These are phyloP conservation scores for Dinocampus coccinellae DNA, from an alignment of 2,888 invertebrate species.

Conservation along the genomic window DNA sequence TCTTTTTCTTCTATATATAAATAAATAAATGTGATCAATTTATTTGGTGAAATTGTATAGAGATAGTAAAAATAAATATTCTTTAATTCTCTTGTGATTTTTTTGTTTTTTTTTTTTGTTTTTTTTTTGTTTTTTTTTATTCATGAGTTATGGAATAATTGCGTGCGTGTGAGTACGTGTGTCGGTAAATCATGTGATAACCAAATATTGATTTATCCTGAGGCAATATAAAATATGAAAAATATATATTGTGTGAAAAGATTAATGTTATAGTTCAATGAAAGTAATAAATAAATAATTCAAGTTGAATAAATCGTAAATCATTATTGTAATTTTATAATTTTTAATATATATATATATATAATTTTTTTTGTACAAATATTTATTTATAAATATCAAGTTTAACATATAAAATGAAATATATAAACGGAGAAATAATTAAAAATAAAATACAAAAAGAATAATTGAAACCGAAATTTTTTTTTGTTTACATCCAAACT, in stretches of 20 bases:
- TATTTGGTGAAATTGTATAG: slow-evolving; percentile 3
- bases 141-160: not conserved
- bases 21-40: not conserved
- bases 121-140: not conserved
- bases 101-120: not conserved
- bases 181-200: slow-evolving; percentile 28
- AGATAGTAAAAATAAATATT: slow-evolving; percentile 9
- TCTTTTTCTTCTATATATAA: no score
- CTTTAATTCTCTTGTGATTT: not conserved
- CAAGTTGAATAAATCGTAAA: slow-evolving; percentile 36
- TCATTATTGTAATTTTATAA: slow-evolving; percentile 38
- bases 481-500: not conserved
- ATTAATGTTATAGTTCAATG: slow-evolving; percentile 36
- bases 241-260: slow-evolving; percentile 8
- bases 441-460: no score
- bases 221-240: slow-evolving; percentile 5
- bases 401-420: no score
- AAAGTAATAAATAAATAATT: slow-evolving; percentile 36
- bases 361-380: no score
- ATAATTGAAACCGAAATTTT: no score
- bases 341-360: slow-evolving; percentile 3
- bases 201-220: slow-evolving; percentile 31
- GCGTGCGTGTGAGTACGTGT: no score
- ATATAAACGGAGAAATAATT: no score
- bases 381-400: no score